Evolutionary conservation across 2,888 invertebrate species (phyloP).

Genomic region (Callyntrura guangdongensis): DNA sequence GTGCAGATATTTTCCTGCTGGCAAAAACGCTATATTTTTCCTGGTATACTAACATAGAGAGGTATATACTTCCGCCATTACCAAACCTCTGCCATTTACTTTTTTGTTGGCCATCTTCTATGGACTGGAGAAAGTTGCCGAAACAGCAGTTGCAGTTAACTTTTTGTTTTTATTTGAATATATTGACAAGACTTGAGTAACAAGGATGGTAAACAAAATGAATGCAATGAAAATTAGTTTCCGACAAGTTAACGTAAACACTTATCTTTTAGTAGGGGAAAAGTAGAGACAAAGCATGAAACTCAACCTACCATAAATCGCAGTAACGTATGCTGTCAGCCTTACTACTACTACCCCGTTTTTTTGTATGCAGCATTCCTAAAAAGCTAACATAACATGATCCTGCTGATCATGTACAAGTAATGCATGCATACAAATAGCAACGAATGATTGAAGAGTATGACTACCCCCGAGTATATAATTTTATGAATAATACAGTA

Average conservation of each 20-base stretch:
- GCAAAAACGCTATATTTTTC: too few relatives aligned
- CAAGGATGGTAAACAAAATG: neutral
- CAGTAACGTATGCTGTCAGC: too few relatives aligned
- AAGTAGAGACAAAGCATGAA: neutral
- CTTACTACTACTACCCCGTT: too few relatives aligned
- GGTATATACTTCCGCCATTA: neutral
- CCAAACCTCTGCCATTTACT: neutral
- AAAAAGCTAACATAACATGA: neutral
- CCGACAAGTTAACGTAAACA: constrained; percentile 1
- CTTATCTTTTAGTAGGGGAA: neutral
- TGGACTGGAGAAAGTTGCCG: too few relatives aligned
- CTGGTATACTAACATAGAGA: too few relatives aligned
- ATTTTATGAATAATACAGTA: too few relatives aligned
- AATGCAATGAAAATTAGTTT: constrained; percentile 62
- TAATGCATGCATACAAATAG: constrained; percentile 12
- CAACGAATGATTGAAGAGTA: constrained; percentile 16
- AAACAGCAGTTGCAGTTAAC: constrained; percentile 3
- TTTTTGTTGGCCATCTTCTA: neutral
- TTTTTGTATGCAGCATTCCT: too few relatives aligned
- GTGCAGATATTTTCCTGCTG: neutral
- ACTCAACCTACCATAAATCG: too few relatives aligned
- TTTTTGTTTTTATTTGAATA: constrained; percentile 33
- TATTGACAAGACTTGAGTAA: constrained; percentile 37
- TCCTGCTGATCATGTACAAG: too few relatives aligned
- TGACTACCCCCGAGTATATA: neutral